Conservation (phyloP, 2,797 vertebrate species). For the Siniperca obscura region DNA sequence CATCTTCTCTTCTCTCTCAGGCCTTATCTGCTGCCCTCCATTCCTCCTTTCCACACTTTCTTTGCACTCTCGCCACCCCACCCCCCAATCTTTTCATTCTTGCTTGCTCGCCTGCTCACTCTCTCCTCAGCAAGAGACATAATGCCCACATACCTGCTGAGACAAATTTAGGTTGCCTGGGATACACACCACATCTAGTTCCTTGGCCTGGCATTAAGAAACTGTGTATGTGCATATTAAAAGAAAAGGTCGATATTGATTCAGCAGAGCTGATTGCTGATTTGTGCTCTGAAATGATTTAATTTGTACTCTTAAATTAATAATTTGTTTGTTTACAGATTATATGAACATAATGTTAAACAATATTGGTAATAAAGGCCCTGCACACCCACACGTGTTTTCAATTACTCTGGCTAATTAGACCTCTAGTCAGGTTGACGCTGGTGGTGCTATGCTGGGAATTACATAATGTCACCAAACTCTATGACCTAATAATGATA, state of each 20-base stretch:
- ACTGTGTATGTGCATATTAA: neutral
- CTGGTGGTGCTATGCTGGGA: too few relatives aligned
- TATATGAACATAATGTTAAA: neutral
- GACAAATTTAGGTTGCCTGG: conserved; percentile 76
- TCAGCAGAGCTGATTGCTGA: neutral
- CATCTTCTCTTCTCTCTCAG: conserved; percentile 34
- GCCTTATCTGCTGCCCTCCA: conserved; percentile 43
- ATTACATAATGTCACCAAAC: too few relatives aligned
- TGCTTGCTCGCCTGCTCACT: conserved; percentile 7
- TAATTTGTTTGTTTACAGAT: neutral
- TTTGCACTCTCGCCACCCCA: neutral
- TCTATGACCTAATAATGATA: neutral
- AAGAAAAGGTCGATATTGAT: neutral
- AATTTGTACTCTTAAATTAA: neutral
- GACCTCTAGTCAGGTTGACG: too few relatives aligned
- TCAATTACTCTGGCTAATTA: too few relatives aligned
- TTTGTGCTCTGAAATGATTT: neutral
- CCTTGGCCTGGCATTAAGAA: conserved; percentile 37
- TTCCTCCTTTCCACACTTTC: conserved; percentile 37
- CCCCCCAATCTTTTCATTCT: conserved; percentile 8
- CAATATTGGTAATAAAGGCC: too few relatives aligned
- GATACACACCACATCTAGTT: conserved; percentile 63
- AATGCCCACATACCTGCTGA: conserved; percentile 65
- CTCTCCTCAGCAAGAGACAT: conserved; percentile 41
- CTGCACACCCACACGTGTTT: too few relatives aligned